Conservation (phyloP, 2,888 invertebrate species). For the Temnothorax unifasciatus region DNA sequence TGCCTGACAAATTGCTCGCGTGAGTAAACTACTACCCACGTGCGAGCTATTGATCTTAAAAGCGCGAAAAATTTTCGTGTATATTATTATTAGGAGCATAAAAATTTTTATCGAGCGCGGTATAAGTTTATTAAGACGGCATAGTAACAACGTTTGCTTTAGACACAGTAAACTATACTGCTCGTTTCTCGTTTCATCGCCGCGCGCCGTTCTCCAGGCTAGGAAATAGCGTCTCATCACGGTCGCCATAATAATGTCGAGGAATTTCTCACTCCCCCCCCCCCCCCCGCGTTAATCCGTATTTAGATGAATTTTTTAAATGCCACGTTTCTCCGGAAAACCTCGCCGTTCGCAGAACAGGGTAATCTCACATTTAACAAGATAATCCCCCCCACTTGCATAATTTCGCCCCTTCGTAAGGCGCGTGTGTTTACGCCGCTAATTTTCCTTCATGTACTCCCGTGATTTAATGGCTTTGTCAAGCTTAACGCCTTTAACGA, state of each 20-base stretch:
- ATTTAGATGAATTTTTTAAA: conserved; percentile 32
- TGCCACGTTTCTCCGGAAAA: conserved; percentile 8
- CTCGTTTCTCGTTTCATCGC: conserved; percentile 39
- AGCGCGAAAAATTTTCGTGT: conserved; percentile 18
- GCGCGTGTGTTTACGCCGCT: conserved; percentile 20
- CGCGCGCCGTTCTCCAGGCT: background rate
- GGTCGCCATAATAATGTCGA: conserved; percentile 46
- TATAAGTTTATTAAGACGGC: conserved; percentile 40
- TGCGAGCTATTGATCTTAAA: conserved; percentile 3
- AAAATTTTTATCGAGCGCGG: conserved; percentile 35
- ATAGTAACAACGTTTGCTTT: conserved; percentile 27
- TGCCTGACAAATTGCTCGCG: background rate
- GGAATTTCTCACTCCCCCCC: conserved; percentile 12
- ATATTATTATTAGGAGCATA: conserved; percentile 7
- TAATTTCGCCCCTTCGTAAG: conserved; percentile 5
- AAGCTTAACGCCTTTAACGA: conserved; percentile 16
- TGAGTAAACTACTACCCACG: background rate
- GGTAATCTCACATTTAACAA: conserved; percentile 30
- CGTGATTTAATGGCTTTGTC: background rate
- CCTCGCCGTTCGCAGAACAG: conserved; percentile 23
- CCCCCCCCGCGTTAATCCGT: conserved; percentile 19
- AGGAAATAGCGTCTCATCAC: conserved; percentile 42
- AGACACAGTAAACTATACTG: conserved; percentile 43
- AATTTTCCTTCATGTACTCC: conserved; percentile 32
- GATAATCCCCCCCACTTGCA: conserved; percentile 20